phyloP scores from a whole-genome alignment of 64 coral and sea anemone species.

The Pachyseris speciosa region DNA sequence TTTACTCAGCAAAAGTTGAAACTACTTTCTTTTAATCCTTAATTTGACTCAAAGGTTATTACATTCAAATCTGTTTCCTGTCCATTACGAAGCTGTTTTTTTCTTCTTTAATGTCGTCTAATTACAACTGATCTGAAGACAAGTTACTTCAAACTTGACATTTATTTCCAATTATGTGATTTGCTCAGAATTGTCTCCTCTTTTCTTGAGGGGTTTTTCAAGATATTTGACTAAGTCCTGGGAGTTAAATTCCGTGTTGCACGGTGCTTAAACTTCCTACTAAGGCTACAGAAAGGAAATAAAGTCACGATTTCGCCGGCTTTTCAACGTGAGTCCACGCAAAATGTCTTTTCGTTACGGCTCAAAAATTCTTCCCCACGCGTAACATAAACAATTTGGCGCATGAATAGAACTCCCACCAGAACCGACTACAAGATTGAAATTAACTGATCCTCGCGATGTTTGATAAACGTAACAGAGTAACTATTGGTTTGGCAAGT shows the following conservation, averaged over 20 bases:
- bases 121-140: constrained; percentile 2
- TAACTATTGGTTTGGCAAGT: background rate
- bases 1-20: background rate
- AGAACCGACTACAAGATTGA: background rate
- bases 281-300: background rate
- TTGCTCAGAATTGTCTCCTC: background rate
- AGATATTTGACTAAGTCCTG: background rate
- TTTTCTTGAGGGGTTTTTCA: background rate
- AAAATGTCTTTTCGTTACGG: background rate
- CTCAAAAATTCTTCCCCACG: too few relatives aligned
- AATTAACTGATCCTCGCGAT: background rate
- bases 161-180: background rate
- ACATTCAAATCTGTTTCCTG: constrained; percentile 38
- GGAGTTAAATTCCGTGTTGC: background rate
- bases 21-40: background rate
- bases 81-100: constrained; percentile 10
- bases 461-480: background rate
- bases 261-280: background rate
- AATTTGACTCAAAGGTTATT: background rate
- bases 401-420: background rate
- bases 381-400: too few relatives aligned
- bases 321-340: background rate
- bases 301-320: background rate
- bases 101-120: constrained; percentile 11
- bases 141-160: background rate